phyloP scores from a whole-genome alignment of 2,113 vertebrate genomes.

The Lycaon pictus region DNA sequence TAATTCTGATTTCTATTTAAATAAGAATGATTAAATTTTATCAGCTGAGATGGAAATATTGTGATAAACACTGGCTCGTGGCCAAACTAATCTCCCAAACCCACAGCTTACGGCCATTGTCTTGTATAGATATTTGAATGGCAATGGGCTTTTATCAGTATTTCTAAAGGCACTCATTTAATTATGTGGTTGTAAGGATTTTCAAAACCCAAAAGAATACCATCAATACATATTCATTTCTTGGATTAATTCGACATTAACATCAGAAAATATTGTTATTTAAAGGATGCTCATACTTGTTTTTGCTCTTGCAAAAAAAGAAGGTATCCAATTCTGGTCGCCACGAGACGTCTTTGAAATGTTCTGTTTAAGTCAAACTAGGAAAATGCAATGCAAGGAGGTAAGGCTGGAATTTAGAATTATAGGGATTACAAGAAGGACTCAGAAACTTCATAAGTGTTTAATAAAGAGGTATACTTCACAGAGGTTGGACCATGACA shows the following conservation, averaged over 20 bases:
- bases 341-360: conserved; percentile 73
- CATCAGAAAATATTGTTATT: conserved; percentile 89
- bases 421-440: background rate
- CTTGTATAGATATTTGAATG: conserved; percentile 92
- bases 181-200: conserved; percentile 92
- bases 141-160: conserved; percentile 91
- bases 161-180: conserved; percentile 93
- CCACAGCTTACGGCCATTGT: conserved; percentile 90
- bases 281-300: conserved; percentile 84
- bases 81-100: conserved; percentile 92
- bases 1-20: conserved; percentile 93
- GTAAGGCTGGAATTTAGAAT: conserved; percentile 35
- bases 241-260: conserved; percentile 90
- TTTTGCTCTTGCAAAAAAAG: conserved; percentile 84
- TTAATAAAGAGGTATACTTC: background rate
- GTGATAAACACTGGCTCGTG: conserved; percentile 91
- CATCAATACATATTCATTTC: conserved; percentile 91
- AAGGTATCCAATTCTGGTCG: conserved; percentile 72
- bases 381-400: background rate
- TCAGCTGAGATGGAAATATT: conserved; percentile 92
- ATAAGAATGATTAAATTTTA: conserved; percentile 94
- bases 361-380: conserved; percentile 77
- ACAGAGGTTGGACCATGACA: background rate
- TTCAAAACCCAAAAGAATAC: conserved; percentile 92
- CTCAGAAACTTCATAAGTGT: background rate